A percentile compares a stretch with the other conserved stretches of the same genome.
These are phyloP conservation scores for Ochropacha duplaris DNA, from an alignment of 2,888 invertebrate species.

Conservation along the genomic window DNA sequence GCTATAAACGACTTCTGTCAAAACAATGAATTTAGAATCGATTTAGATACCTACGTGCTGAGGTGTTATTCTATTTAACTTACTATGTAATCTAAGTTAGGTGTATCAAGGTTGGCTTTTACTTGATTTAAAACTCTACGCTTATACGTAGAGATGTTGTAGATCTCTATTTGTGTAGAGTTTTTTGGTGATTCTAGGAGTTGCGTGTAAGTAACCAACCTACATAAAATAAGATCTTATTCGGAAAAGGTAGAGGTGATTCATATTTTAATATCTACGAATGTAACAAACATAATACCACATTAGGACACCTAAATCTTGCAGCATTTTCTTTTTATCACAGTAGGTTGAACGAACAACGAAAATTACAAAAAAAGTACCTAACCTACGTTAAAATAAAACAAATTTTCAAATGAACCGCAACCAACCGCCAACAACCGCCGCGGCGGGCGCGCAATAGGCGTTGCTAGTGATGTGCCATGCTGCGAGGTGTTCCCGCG, in stretches of 20 bases:
- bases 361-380: conserved; percentile 23
- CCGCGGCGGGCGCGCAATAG: conserved; percentile 54
- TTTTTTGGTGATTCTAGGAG: too few species aligned
- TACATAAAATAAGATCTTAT: too few species aligned
- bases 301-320: background rate
- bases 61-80: background rate
- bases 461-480: conserved; percentile 78
- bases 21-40: background rate
- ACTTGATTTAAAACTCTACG: too few species aligned
- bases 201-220: too few species aligned
- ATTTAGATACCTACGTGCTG: background rate
- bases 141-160: background rate
- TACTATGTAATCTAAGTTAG: background rate
- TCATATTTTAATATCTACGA: too few species aligned
- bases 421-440: conserved; percentile 45
- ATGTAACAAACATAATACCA: background rate
- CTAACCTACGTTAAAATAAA: conserved; percentile 26
- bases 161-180: too few species aligned
- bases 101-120: too few species aligned
- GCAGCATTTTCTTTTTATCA: background rate
- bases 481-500: conserved; percentile 70
- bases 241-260: too few species aligned
- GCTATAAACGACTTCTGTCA: background rate
- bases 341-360: background rate
- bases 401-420: conserved; percentile 35